A percentile compares a stretch with the other conserved stretches of the same genome.
phyloP scores from a whole-genome alignment of 2,888 invertebrate genomes.

The Morpho achilles region DNA sequence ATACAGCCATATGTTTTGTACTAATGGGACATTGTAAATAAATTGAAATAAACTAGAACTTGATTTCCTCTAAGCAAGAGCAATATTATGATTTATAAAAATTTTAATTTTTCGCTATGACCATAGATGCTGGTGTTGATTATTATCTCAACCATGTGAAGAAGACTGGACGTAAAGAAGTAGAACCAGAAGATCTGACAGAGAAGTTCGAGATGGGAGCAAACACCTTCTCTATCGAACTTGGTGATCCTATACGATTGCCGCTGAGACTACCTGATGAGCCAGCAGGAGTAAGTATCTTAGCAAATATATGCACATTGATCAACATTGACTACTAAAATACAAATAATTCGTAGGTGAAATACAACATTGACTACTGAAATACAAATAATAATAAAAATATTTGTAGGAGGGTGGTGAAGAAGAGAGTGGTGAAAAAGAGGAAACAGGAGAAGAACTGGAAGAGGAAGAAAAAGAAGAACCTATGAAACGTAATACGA shows the following conservation, averaged over 20 bases:
- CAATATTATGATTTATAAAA: background rate
- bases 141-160: conserved; percentile 61
- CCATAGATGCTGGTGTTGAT: conserved; percentile 58
- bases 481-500: conserved; percentile 46
- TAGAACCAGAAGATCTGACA: conserved; percentile 52
- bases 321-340: too few relatives aligned
- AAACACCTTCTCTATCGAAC: conserved; percentile 63
- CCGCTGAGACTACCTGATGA: conserved; percentile 61
- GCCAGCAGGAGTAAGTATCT: conserved; percentile 44
- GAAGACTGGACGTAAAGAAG: conserved; percentile 55
- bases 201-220: conserved; percentile 71
- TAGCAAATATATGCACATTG: background rate
- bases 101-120: background rate
- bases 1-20: too few relatives aligned
- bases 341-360: too few relatives aligned
- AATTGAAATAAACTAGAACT: too few relatives aligned
- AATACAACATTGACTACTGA: too few relatives aligned
- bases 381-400: too few relatives aligned
- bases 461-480: conserved; percentile 45
- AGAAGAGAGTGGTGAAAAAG: conserved; percentile 38
- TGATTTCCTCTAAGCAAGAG: too few relatives aligned
- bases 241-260: conserved; percentile 51
- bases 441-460: conserved; percentile 40
- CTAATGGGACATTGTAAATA: too few relatives aligned
- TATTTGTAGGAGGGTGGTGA: conserved; percentile 52